Evolutionary conservation across 2,113 vertebrate species (phyloP), one percentile per base, ranked within the genome.

Genomic region (Grammomys surdaster): DNA sequence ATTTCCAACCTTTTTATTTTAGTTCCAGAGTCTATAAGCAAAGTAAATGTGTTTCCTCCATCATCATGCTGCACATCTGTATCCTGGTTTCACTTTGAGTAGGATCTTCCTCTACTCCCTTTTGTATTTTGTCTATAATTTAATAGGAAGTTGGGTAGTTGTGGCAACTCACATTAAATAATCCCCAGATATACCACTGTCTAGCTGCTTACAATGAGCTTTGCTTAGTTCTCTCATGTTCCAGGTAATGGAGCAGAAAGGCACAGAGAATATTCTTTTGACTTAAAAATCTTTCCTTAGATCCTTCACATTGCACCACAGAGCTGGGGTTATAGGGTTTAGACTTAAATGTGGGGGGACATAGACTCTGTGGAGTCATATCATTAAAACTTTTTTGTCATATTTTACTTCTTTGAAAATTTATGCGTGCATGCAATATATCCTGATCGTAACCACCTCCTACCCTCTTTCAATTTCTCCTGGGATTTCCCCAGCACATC

Each of bases 281-380:
- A 17, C 46, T 4, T 14, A 90, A 4, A 4, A 22, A 19, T 3
- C 12, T 87, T 81, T 87, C 51, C 28, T 80, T 11, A 43, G 13
- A 54, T 16, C 10, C 22, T 2, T 19, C 3, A 16, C 12, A 31
- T 4, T 3, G 40, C 36, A 1, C 19, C 0, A 9, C 0, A 7
- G n/a, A 90, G 46, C 76, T 77, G 22, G 33, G 58, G 58, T 14
- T 28, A 48, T 5, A 4, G 4, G 33, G 8, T 40, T 13, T 58
- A 22, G 46, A 19, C 43, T 9, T 0, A 36, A 19, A 43, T 33
- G 65, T 81, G n/a, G 19, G 3, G 4, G 7, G 40, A 14, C 10
- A 46, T 17, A 51, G 31, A 69, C 43, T 69, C 43, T 51, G 17
- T 7, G 1, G 5, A 87, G 84, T 3, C 19, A 87, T 69, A 36